phyloP scores from a whole-genome alignment of 2,797 vertebrate genomes.

The Sciurus vulgaris region DNA sequence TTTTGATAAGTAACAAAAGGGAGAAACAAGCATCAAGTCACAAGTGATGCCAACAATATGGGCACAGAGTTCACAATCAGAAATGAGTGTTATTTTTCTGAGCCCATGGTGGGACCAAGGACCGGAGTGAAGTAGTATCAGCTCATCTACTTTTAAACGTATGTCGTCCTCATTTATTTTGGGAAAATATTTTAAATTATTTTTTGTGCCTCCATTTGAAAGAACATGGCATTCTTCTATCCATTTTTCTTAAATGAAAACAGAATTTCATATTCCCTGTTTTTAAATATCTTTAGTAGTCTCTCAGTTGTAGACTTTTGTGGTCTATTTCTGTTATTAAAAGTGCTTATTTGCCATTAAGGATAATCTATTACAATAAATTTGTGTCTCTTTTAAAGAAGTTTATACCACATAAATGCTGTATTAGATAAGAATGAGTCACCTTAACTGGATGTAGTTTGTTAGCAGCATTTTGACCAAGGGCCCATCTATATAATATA shows the following conservation, averaged over 20 bases:
- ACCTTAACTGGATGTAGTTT: not conserved
- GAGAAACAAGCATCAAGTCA: not conserved
- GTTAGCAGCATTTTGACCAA: not conserved
- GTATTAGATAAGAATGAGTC: not conserved
- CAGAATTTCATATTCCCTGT: not conserved
- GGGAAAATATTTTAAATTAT: not conserved
- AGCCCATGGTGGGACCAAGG: not conserved
- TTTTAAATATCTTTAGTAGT: not conserved
- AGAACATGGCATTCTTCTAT: constrained; percentile 14
- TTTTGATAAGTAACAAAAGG: not conserved
- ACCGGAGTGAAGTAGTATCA: not conserved
- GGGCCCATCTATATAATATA: not conserved
- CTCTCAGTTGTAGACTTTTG: not conserved
- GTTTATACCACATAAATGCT: not conserved
- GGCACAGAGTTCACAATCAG: not conserved
- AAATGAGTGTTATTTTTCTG: not conserved
- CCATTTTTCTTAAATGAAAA: not conserved
- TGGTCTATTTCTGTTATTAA: not conserved
- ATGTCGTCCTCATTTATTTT: not conserved
- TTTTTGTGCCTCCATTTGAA: not conserved
- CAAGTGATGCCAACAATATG: not conserved
- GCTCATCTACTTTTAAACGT: not conserved
- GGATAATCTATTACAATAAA: not conserved
- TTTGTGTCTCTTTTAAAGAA: not conserved
- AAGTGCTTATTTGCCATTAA: not conserved